Base-by-base conservation (phyloP, 2,888 invertebrate species). In the Nezara viridula region DNA sequence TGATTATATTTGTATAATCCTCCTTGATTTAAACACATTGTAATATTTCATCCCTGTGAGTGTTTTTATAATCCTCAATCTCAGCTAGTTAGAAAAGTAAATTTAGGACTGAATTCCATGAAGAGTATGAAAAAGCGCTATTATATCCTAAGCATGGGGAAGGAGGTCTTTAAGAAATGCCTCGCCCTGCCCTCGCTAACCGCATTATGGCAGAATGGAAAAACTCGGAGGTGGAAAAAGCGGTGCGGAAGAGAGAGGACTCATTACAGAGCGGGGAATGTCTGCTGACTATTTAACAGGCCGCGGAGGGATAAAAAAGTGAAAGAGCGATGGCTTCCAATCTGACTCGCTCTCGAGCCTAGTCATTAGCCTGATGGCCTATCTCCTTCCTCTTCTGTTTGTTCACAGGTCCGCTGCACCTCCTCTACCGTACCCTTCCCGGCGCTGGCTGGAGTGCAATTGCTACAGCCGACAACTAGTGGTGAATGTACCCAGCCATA, bases 291-390 rank as follows among this genome's bases (percentile, higher is more conserved):
- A 81, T 81, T 81, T 81, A 81, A 81, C 81, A 44, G 81, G 81
- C 44, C 44, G 7, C n/a, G 44, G n/a, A 16, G 81, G 81, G 44
- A 47, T 81, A 47, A 81, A 81, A 77, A 81, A 81, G 44, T n/a
- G 81, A 81, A 81, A 81, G 81, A 81, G 81, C 44, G 44, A 81
- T 47, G 81, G 81, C 7, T 73, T 73, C 32, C 24, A 73, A 47
- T 81, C 44, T 44, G n/a, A 44, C 44, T 16, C 14, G 12, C 24
- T 7, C 10, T 24, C 19, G 44, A 12, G 24, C 12, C 24, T 47
- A 81, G 81, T 81, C 81, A 81, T 81, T 81, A 81, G 81, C 44
- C 16, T 81, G 81, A 81, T 81, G 81, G 81, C 44, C 81, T 81
- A 10, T n/a, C n/a, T 37, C 14, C 81, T 81, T 32, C 81, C 81